Base-by-base conservation (phyloP, 1,140 invertebrate species). In the Ectropis grisescens region DNA sequence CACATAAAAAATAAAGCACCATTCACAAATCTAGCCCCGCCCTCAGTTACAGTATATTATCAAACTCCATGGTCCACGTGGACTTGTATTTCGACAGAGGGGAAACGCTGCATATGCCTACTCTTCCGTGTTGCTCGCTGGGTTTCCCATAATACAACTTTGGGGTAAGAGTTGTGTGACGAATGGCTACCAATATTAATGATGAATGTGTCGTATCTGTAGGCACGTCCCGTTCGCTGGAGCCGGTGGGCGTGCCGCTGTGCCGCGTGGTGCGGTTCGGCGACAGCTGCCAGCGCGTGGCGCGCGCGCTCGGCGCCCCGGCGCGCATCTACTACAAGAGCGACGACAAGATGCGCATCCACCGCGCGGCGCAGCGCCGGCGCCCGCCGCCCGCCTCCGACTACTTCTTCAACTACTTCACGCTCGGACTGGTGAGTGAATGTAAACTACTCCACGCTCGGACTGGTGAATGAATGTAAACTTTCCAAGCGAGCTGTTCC, bases 261-360 rank as follows among this genome's bases (percentile, higher is more conserved):
- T 85, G 86, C 9, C 81, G 87, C 29, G 85, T 92, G 70, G 84
- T 96, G 10, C 84, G 89, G 37, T 92, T 96, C 75, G 92, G 93
- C 1, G 92, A 94, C 56, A 88, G 88, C 11, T 92, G 90, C 45
- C 91, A 97, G 84, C 93, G 94, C 80, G 93, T 98, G 29, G 85
- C 92, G 52, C 65, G 70, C 0, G 82, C 85, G 15, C 82, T 95
- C 35, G 93, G 93, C 13, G 89, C 90, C 24, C 89, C 89, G 1
- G 88, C 90, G 31, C 87, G 91, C 32, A 87, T 97, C 1, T 98
- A 97, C 80, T 98, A 93, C 81, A 98, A 98, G 83, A 91, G 93
- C 13, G 96, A 98, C 78, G 96, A 98, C 71, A 98, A 98, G 84
- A 98, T 98, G 96, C 92, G 95, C 78, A 98, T 98, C 57, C 96